Evolutionary conservation across 2,888 invertebrate genomes (phyloP), one percentile per base, ranked within the genome.

Genomic region (Pegoplata infirma): DNA sequence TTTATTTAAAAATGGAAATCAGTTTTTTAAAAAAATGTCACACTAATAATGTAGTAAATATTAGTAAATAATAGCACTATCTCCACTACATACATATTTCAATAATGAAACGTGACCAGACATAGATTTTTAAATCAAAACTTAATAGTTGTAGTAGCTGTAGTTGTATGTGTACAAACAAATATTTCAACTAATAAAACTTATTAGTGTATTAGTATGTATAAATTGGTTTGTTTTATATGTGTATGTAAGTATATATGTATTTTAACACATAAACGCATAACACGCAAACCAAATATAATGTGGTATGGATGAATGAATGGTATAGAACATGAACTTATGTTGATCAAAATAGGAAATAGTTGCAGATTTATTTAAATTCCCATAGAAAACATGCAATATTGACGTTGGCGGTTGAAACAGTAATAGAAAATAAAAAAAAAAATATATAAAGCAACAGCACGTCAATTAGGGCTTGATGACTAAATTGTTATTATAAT

Each of bases 381-480:
- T 40, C 36, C n/a, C n/a, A 40, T 36, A 3, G 21, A 47, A 8
- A 51, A 66, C 44, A 66, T 59, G 51, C 59, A 46, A 49, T 44
- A 16, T 28, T 28, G 14, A 19, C 44, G 36, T 16, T 49, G 19
- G 19, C 12, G 64, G 17, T n/a, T n/a, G n/a, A n/a, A n/a, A n/a
- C n/a, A n/a, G n/a, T n/a, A n/a, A n/a, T n/a, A n/a, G n/a, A n/a
- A n/a, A n/a, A n/a, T n/a, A n/a, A n/a, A n/a, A n/a, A n/a, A n/a
- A n/a, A n/a, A n/a, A n/a, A n/a, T n/a, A n/a, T n/a, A 21, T 28
- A 17, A 40, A 51, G 55, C 53, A 67, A 56, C 32, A 46, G 28
- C 74, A 66, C 64, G 71, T 68, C 76, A 76, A 78, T 80, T 81
- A 74, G 64, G 46, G 36, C 32, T 66, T 61, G 66, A 71, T 76